A percentile compares a stretch with the other conserved stretches of the same genome.
These are phyloP conservation scores for Auanema freiburgensis DNA, from an alignment of 2,888 invertebrate species.

Conservation along the genomic window DNA sequence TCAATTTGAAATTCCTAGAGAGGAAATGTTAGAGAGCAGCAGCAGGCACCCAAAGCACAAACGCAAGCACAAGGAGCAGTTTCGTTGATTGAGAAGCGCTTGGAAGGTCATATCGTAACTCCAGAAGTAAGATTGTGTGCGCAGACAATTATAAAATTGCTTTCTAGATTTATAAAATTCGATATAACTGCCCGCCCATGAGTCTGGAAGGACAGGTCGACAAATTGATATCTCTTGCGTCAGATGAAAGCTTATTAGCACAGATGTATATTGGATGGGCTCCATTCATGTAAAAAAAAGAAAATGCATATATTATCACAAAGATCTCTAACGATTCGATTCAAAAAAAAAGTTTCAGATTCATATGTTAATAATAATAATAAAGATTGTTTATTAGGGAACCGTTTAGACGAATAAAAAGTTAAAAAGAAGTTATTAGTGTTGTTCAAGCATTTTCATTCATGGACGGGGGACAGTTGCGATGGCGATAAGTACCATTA, in stretches of 20 bases:
- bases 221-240: conserved; percentile 87
- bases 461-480: too few relatives aligned
- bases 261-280: conserved; percentile 98
- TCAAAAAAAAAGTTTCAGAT: too few relatives aligned
- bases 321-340: too few relatives aligned
- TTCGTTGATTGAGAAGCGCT: conserved; percentile 78
- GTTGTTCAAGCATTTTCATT: too few relatives aligned
- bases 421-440: neutral
- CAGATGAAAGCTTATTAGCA: conserved; percentile 82
- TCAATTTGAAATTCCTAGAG: neutral
- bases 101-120: conserved; percentile 74
- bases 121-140: conserved; percentile 7
- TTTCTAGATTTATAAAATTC: conserved; percentile 22
- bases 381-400: too few relatives aligned
- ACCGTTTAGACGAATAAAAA: neutral
- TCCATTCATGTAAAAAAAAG: conserved; percentile 66
- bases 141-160: neutral
- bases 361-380: too few relatives aligned
- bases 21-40: neutral
- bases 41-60: neutral
- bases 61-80: conserved; percentile 21
- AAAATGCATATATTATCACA: too few relatives aligned
- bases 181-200: conserved; percentile 37
- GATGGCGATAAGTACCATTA: conserved; percentile 78
- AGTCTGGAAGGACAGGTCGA: conserved; percentile 71